These are phyloP conservation scores for Lepidurus arcticus DNA, from an alignment of 1,140 invertebrate genomes.

Conservation along the genomic window DNA sequence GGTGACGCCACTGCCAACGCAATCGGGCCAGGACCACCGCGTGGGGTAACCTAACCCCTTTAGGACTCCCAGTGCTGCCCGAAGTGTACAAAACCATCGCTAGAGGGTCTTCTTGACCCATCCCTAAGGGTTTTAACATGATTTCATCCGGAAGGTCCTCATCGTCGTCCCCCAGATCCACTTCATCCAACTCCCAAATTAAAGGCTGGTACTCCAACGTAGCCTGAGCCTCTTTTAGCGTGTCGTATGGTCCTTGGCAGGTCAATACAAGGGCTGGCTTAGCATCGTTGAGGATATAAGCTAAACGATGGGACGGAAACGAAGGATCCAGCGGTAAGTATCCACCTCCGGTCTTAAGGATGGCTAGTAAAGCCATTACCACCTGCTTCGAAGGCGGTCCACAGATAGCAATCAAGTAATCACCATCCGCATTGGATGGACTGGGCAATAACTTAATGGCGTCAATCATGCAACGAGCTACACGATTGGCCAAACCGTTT, in stretches of 20 bases:
- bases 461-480: neutral
- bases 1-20: constrained; percentile 72
- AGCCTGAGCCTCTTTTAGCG: neutral
- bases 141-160: neutral
- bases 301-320: constrained; percentile 64
- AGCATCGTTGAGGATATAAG: constrained; percentile 69
- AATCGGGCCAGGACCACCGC: constrained; percentile 69
- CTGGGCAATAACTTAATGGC: neutral
- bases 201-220: neutral
- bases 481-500: neutral
- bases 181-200: neutral
- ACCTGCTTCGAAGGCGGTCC: constrained; percentile 67
- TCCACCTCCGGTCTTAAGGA: constrained; percentile 72
- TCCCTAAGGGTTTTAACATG: neutral
- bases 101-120: constrained; percentile 35
- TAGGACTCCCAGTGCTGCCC: constrained; percentile 85
- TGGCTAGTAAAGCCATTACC: constrained; percentile 61
- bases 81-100: constrained; percentile 85
- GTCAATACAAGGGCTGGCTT: constrained; percentile 53
- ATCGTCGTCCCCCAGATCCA: neutral
- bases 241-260: neutral
- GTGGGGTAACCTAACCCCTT: constrained; percentile 82
- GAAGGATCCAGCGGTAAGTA: constrained; percentile 73
- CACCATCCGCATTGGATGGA: constrained; percentile 54
- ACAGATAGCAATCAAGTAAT: constrained; percentile 65